A percentile compares a stretch with the other conserved stretches of the same genome.
phyloP scores from a whole-genome alignment of 2,888 invertebrate species.

The Myopa tessellatipennis region DNA sequence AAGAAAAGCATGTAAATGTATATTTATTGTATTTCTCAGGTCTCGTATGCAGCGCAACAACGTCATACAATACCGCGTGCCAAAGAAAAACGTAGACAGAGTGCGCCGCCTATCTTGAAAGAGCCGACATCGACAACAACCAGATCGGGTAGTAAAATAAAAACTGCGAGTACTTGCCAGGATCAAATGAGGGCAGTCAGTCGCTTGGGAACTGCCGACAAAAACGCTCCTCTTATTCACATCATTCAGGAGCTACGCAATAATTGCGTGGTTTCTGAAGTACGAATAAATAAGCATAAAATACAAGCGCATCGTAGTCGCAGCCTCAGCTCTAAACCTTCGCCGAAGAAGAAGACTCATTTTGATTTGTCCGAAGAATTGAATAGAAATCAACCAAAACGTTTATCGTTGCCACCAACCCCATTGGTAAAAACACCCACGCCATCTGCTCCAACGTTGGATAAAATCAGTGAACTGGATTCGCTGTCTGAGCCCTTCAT shows the following conservation, averaged over 20 bases:
- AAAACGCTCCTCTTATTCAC: constrained; percentile 63
- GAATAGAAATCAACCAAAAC: not conserved
- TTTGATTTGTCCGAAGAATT: not conserved
- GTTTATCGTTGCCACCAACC: not conserved
- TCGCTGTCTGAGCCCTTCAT: constrained; percentile 46
- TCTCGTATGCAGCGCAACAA: constrained; percentile 6
- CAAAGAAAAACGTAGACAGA: constrained; percentile 43
- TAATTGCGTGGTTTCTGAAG: constrained; percentile 65
- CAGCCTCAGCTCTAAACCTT: constrained; percentile 34
- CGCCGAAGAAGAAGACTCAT: constrained; percentile 10
- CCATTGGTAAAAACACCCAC: constrained; percentile 13
- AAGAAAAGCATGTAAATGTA: not conserved
- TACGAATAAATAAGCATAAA: constrained; percentile 62
- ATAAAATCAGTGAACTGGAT: constrained; percentile 47
- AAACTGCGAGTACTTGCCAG: constrained; percentile 15
- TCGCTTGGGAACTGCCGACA: constrained; percentile 52
- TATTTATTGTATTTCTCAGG: constrained; percentile 12
- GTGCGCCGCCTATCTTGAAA: constrained; percentile 46
- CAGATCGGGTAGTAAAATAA: constrained; percentile 12
- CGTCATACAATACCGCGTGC: constrained; percentile 32
- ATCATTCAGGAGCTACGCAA: constrained; percentile 66
- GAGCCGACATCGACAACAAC: constrained; percentile 11
- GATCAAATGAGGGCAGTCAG: constrained; percentile 54
- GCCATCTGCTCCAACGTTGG: constrained; percentile 33
- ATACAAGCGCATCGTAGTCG: constrained; percentile 44